phyloP scores from a whole-genome alignment of 2,113 vertebrate species.

The Ceratotherium simum region DNA sequence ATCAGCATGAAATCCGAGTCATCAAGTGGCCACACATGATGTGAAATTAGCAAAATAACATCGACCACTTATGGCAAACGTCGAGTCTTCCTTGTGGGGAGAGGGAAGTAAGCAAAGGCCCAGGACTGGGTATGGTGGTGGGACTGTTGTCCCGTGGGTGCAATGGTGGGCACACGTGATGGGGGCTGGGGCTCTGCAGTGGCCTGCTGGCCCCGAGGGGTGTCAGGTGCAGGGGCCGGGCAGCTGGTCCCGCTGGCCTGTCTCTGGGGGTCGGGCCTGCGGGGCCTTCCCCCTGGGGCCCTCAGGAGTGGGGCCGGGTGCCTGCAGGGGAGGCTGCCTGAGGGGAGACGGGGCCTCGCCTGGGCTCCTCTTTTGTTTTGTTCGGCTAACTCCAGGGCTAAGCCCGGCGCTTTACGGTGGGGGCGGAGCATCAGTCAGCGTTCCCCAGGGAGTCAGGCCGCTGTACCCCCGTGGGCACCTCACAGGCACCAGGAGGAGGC shows the following conservation, averaged over 20 bases:
- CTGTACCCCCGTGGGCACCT: neutral
- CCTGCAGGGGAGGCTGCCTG: neutral
- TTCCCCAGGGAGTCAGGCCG: neutral
- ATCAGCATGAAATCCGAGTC: conserved; percentile 80
- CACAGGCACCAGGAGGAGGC: neutral
- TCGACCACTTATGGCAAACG: conserved; percentile 75
- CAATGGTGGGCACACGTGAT: rapidly evolving
- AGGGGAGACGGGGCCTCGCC: neutral
- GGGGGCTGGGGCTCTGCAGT: neutral
- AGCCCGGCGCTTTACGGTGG: rapidly evolving
- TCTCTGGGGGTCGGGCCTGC: neutral
- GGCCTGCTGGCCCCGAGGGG: neutral
- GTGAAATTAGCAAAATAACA: conserved; percentile 75
- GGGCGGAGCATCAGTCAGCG: too few species aligned
- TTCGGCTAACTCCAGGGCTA: rapidly evolving
- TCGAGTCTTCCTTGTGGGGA: conserved; percentile 71
- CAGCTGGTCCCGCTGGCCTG: neutral
- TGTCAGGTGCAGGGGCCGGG: too few species aligned
- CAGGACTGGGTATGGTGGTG: neutral
- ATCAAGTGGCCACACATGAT: conserved; percentile 71
- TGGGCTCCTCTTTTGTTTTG: neutral
- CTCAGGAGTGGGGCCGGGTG: too few species aligned
- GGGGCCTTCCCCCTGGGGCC: neutral
- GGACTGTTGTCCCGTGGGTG: rapidly evolving
- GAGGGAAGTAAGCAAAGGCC: neutral